These are phyloP conservation scores for Leucophenga montana DNA, from an alignment of 2,888 invertebrate species.

Conservation along the genomic window DNA sequence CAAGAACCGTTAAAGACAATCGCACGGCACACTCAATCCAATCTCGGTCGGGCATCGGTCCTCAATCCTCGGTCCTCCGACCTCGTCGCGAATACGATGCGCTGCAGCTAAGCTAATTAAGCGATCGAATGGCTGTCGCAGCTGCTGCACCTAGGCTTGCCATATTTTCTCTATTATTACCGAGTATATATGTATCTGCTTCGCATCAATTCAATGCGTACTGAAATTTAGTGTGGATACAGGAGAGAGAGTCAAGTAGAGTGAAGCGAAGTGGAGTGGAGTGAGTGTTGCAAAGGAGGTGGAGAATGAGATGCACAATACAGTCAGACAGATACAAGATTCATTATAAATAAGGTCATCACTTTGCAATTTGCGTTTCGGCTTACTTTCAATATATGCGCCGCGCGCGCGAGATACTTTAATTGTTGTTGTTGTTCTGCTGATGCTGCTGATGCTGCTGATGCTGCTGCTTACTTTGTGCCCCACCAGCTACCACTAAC, in stretches of 20 bases:
- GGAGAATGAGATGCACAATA: background rate
- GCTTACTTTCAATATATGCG: background rate
- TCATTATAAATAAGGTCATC: conserved; percentile 14
- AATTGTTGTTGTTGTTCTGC: conserved; percentile 20
- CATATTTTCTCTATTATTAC: too few species aligned
- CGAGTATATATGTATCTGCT: background rate
- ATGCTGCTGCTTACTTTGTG: background rate
- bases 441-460: background rate
- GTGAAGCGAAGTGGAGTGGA: too few species aligned
- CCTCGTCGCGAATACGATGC: background rate
- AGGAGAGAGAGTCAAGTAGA: too few species aligned
- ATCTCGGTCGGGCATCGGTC: background rate
- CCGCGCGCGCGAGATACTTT: background rate
- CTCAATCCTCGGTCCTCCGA: background rate
- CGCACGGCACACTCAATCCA: too few species aligned
- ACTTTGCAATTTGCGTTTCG: conserved; percentile 6
- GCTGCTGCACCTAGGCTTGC: too few species aligned
- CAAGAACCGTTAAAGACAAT: background rate
- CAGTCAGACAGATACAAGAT: conserved; percentile 4
- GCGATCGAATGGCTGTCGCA: too few species aligned
- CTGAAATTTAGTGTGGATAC: too few species aligned
- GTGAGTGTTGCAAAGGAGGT: too few species aligned
- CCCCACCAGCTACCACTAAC: too few species aligned
- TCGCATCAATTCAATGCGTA: background rate
- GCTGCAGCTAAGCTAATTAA: background rate